phyloP scores from a whole-genome alignment of 92 coral and sea anemone genomes.

The Phenganax stokvisi region DNA sequence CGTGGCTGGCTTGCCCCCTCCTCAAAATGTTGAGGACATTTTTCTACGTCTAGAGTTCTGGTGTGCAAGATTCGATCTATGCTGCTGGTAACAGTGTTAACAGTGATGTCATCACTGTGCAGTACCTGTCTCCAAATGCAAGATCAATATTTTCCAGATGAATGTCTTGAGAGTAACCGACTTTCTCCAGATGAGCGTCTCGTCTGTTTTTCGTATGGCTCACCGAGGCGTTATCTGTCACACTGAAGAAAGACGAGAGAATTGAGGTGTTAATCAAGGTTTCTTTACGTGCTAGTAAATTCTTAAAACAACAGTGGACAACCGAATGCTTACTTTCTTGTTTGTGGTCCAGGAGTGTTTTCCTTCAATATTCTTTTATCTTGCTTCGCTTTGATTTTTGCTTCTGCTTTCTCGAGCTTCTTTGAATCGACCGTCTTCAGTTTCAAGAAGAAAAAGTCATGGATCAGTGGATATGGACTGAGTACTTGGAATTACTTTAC shows the following conservation, averaged over 20 bases:
- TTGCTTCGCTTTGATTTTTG: constrained; percentile 76
- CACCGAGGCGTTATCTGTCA: constrained; percentile 77
- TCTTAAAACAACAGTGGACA: neutral
- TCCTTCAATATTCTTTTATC: constrained; percentile 61
- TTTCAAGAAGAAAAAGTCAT: too few relatives aligned
- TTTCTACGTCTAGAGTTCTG: too few relatives aligned
- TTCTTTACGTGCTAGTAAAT: neutral
- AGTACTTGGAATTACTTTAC: neutral
- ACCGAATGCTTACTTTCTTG: constrained; percentile 27
- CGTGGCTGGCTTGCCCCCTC: too few relatives aligned
- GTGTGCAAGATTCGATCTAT: too few relatives aligned
- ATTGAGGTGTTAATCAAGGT: neutral
- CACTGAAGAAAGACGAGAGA: constrained; percentile 24
- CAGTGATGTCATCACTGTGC: too few relatives aligned
- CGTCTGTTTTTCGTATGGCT: constrained; percentile 70
- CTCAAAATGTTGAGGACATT: too few relatives aligned
- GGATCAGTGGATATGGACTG: neutral
- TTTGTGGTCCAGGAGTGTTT: constrained; percentile 38
- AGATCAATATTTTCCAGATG: constrained; percentile 76
- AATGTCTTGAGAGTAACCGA: constrained; percentile 67
- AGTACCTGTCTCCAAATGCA: constrained; percentile 77
- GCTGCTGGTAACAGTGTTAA: too few relatives aligned
- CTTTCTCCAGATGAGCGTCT: constrained; percentile 62
- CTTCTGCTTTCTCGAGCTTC: constrained; percentile 78
- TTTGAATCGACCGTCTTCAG: constrained; percentile 64